phyloP scores from a whole-genome alignment of 2,888 invertebrate species.

The Acrobasis consociella region DNA sequence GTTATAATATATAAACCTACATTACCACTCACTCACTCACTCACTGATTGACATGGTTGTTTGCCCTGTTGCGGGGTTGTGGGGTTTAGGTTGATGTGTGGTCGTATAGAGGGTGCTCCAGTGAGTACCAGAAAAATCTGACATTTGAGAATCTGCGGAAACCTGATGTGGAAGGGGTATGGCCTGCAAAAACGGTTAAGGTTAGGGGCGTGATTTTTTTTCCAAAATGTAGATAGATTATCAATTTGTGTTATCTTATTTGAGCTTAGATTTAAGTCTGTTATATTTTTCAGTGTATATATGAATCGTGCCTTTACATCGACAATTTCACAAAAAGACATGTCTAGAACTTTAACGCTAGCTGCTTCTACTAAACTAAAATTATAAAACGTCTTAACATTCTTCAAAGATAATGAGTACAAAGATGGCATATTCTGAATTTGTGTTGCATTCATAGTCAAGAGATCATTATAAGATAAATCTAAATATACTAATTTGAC shows the following conservation, averaged over 20 bases:
- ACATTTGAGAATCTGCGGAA: too few species aligned
- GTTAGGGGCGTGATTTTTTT: too few species aligned
- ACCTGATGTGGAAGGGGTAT: too few species aligned
- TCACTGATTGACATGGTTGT: too few species aligned
- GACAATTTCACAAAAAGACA: constrained; percentile 33
- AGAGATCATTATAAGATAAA: constrained; percentile 31
- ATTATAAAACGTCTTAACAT: constrained; percentile 28
- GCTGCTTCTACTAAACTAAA: constrained; percentile 29
- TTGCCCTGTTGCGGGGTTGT: too few species aligned
- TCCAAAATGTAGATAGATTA: constrained; percentile 35
- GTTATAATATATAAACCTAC: too few species aligned
- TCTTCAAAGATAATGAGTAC: constrained; percentile 28
- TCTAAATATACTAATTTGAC: constrained; percentile 29
- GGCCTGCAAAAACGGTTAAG: too few species aligned
- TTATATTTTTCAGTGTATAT: constrained; percentile 27
- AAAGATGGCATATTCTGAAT: constrained; percentile 32
- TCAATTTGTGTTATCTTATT: constrained; percentile 34
- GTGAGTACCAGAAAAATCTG: too few species aligned
- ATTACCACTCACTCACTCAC: too few species aligned
- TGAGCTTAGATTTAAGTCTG: constrained; percentile 31
- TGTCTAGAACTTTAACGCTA: constrained; percentile 28
- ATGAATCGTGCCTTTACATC: constrained; percentile 29
- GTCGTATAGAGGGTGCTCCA: too few species aligned
- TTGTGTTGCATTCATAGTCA: constrained; percentile 29
- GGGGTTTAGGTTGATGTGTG: too few species aligned